Base-by-base conservation (phyloP, 2,888 invertebrate genomes). In the Synergus umbraculus region DNA sequence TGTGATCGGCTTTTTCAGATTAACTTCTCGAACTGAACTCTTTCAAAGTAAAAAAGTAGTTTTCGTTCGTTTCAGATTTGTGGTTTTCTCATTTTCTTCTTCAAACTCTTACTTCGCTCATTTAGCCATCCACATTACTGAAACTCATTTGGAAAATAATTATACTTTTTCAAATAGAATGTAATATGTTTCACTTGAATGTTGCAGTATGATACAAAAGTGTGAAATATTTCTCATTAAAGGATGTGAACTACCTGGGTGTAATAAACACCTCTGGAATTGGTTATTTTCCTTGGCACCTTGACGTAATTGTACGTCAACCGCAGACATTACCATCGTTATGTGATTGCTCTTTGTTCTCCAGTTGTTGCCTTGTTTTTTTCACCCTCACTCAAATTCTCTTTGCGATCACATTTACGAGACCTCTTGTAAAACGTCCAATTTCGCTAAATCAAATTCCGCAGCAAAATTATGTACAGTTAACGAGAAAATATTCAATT, bases 251-350 rank as follows among this genome's bases (percentile, higher is more conserved):
- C 37, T 54, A 37, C 49, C 37, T 41, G 54, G 29, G 54, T 54
- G 87, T 87, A 89, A 88, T 88, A 88, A 90, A 89, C 89, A 89
- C 89, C 89, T 88, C 85, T 86, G 87, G 82, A 89, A 90, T 90
- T 90, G 88, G 90, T 90, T 90, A 90, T 90, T 90, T 89, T 90
- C 87, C 86, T 85, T 86, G 85, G 83, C 83, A 86, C 84, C 86
- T 85, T 87, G 87, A 86, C 85, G 86, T 86, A 89, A 88, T 88
- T 88, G 86, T 88, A 88, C 89, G 89, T 89, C 90, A 90, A 88
- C 88, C 88, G 85, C 90, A 90, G 89, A 89, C 86, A 90, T 90
- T 89, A 90, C 88, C 86, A 86, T 89, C 87, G 86, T 89, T 88
- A 87, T 58, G 77, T 88, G 90, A 90, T 88, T 89, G 90, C 87